phyloP scores from a whole-genome alignment of 1,140 invertebrate genomes.

The Adoxophyes honmai region DNA sequence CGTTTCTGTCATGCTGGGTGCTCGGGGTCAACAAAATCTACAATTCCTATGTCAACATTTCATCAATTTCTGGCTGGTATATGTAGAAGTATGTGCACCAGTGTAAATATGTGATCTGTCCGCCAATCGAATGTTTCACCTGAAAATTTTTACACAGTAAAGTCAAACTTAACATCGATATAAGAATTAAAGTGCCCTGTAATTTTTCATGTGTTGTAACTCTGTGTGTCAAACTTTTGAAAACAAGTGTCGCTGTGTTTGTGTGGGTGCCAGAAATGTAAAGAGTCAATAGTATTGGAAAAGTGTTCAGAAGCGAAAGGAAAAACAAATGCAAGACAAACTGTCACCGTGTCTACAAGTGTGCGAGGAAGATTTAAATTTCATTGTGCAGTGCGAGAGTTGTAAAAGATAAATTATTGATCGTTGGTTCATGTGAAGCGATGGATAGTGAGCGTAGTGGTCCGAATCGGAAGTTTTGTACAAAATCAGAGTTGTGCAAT shows the following conservation, averaged over 20 bases:
- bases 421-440: conserved; percentile 37
- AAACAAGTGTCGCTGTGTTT: conserved; percentile 41
- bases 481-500: conserved; percentile 15
- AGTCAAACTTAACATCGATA: conserved; percentile 5
- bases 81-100: conserved; percentile 75
- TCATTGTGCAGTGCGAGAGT: conserved; percentile 70
- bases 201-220: conserved; percentile 18
- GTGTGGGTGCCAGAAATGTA: conserved; percentile 56
- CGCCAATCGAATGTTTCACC: conserved; percentile 38
- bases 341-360: conserved; percentile 47
- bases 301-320: conserved; percentile 59
- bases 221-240: conserved; percentile 31
- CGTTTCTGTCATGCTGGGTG: conserved; percentile 58
- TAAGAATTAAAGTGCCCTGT: conserved; percentile 14
- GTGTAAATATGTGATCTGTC: conserved; percentile 51
- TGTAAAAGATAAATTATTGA: conserved; percentile 51
- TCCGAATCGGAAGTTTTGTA: conserved; percentile 44
- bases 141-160: conserved; percentile 33
- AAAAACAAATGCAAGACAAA: conserved; percentile 53
- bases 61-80: conserved; percentile 64
- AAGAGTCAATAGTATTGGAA: conserved; percentile 43
- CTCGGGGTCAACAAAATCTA: conserved; percentile 37
- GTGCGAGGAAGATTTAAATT: conserved; percentile 69
- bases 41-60: conserved; percentile 38
- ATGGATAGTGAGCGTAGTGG: conserved; percentile 54